phyloP scores from a whole-genome alignment of 2,797 vertebrate species.

The Meda fulgida region DNA sequence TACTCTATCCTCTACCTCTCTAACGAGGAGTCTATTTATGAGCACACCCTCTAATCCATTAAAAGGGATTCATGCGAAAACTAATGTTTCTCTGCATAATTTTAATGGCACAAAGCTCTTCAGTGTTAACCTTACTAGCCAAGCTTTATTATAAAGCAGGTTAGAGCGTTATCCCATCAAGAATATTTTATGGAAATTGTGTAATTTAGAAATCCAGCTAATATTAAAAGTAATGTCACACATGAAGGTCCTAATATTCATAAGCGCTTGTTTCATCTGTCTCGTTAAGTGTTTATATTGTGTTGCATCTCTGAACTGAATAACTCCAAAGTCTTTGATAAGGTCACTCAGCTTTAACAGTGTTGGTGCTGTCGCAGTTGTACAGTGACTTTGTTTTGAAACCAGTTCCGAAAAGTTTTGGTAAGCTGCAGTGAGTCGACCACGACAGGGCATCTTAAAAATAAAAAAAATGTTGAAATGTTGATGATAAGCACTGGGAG shows the following conservation, averaged over 20 bases:
- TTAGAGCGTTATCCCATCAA: constrained; percentile 54
- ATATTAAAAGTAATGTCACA: constrained; percentile 51
- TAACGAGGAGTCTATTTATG: constrained; percentile 72
- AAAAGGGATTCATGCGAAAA: constrained; percentile 73
- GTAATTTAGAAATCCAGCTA: constrained; percentile 53
- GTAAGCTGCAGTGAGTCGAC: constrained; percentile 52
- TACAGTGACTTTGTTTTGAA: constrained; percentile 42
- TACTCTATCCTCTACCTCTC: constrained; percentile 61
- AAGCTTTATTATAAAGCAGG: constrained; percentile 77
- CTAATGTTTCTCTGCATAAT: constrained; percentile 69
- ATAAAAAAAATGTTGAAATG: neutral
- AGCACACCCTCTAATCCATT: constrained; percentile 78
- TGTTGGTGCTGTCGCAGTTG: constrained; percentile 63
- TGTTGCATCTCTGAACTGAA: constrained; percentile 26
- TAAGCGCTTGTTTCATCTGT: constrained; percentile 42
- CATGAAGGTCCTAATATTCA: constrained; percentile 40
- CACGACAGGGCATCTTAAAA: constrained; percentile 65
- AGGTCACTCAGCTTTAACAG: constrained; percentile 65
- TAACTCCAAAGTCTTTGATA: constrained; percentile 57
- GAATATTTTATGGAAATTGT: constrained; percentile 62
- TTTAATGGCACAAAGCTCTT: constrained; percentile 79
- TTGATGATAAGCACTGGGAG: constrained; percentile 65
- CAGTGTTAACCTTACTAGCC: constrained; percentile 77
- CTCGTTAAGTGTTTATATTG: constrained; percentile 32
- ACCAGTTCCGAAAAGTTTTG: constrained; percentile 54